These are phyloP conservation scores for Octodonta nipae DNA, from an alignment of 2,888 invertebrate species.

Conservation along the genomic window DNA sequence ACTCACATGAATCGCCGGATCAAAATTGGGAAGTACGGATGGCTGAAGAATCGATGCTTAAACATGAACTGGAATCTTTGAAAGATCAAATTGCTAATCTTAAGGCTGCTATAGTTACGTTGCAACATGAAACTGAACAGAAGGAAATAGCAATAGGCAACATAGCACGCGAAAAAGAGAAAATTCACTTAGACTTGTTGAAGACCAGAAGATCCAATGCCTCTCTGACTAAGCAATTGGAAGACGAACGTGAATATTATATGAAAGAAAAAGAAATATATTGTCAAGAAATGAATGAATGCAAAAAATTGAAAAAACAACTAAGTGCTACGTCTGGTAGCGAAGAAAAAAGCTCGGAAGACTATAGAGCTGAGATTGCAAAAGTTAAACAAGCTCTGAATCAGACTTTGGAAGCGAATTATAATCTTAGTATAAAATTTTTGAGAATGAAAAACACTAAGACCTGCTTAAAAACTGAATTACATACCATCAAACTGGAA, in stretches of 20 bases:
- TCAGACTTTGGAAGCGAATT: conserved; percentile 34
- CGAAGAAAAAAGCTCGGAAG: conserved; percentile 12
- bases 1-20: too few relatives aligned
- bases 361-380: conserved; percentile 28
- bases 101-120: conserved; percentile 33
- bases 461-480: conserved; percentile 25
- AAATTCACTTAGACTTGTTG: conserved; percentile 37
- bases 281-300: conserved; percentile 38
- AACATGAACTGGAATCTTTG: conserved; percentile 27
- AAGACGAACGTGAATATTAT: conserved; percentile 42
- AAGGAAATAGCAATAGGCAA: conserved; percentile 39
- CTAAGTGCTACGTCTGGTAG: conserved; percentile 17
- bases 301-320: conserved; percentile 27
- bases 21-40: too few relatives aligned
- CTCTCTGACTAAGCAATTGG: conserved; percentile 40
- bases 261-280: conserved; percentile 42
- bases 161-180: conserved; percentile 40
- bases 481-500: conserved; percentile 25
- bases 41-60: conserved; percentile 15
- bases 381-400: conserved; percentile 31
- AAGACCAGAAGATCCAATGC: conserved; percentile 37
- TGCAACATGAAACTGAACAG: conserved; percentile 37
- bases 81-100: conserved; percentile 35
- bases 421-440: conserved; percentile 35
- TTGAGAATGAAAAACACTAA: conserved; percentile 35